phyloP scores from a whole-genome alignment of 1,140 invertebrate genomes.

The Stegodyphus dumicola region DNA sequence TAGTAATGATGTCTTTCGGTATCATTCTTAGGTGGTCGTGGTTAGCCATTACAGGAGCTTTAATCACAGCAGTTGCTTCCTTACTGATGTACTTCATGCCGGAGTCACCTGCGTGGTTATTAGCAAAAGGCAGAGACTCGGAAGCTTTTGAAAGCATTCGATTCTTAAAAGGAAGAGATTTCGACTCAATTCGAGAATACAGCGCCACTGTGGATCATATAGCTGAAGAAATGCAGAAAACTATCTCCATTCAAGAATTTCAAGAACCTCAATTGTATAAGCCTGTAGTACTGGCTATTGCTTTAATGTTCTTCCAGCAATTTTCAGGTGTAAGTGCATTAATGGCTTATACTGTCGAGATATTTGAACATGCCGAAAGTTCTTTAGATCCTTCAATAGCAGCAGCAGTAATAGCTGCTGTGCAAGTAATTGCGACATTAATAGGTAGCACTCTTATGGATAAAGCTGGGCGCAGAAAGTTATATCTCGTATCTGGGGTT shows the following conservation, averaged over 20 bases:
- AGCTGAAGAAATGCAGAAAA: not conserved
- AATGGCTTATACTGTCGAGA: constrained; percentile 89
- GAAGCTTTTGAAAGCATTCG: constrained; percentile 72
- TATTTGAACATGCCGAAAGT: constrained; percentile 79
- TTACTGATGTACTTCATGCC: constrained; percentile 74
- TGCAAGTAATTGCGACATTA: constrained; percentile 89
- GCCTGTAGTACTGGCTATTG: constrained; percentile 76
- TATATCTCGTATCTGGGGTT: constrained; percentile 80
- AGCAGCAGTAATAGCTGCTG: constrained; percentile 86
- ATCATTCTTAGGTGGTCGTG: constrained; percentile 77
- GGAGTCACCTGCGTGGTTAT: constrained; percentile 84
- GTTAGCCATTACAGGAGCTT: constrained; percentile 76
- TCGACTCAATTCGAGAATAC: constrained; percentile 6
- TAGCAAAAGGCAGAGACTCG: constrained; percentile 79
- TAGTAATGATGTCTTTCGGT: constrained; percentile 81
- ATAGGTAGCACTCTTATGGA: constrained; percentile 86
- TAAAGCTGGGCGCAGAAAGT: constrained; percentile 82
- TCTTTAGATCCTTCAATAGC: constrained; percentile 73
- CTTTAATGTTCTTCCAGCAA: constrained; percentile 94
- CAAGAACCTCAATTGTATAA: constrained; percentile 33
- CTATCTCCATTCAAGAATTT: constrained; percentile 22
- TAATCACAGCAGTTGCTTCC: constrained; percentile 75
- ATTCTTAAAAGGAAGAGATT: constrained; percentile 29
- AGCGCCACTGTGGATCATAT: not conserved
- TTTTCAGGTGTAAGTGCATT: constrained; percentile 92